Evolutionary conservation across 1,140 invertebrate genomes (phyloP).

Genomic region (Nephila pilipes): DNA sequence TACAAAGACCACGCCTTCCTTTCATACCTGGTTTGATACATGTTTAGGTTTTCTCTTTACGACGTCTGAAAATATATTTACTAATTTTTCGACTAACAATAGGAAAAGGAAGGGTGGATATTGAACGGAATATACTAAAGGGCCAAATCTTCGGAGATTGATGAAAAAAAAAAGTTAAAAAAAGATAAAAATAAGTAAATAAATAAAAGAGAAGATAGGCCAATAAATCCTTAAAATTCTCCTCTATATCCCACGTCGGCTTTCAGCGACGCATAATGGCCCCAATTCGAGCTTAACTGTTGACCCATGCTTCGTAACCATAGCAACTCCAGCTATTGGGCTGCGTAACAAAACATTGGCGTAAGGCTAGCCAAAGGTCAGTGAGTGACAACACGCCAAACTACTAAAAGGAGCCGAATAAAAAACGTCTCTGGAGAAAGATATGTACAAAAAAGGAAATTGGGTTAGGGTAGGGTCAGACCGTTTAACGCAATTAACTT

Average conservation of each 20-base stretch:
- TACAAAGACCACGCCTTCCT: constrained; percentile 27
- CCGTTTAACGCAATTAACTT: constrained; percentile 66
- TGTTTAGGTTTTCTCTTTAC: neutral
- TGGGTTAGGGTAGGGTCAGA: constrained; percentile 58
- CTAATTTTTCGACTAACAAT: neutral
- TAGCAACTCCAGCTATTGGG: constrained; percentile 52
- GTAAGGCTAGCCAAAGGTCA: constrained; percentile 73
- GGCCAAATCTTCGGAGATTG: constrained; percentile 25
- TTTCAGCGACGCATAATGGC: constrained; percentile 71
- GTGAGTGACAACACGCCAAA: constrained; percentile 56
- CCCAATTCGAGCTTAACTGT: constrained; percentile 76
- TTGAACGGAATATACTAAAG: neutral
- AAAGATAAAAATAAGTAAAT: neutral
- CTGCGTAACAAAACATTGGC: constrained; percentile 70
- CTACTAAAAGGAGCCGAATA: constrained; percentile 19
- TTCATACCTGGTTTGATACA: constrained; percentile 31
- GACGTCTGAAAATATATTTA: constrained; percentile 21
- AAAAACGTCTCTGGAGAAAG: neutral
- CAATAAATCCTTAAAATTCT: constrained; percentile 77
- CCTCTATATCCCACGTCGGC: constrained; percentile 41
- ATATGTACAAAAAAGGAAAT: constrained; percentile 26
- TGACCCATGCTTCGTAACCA: constrained; percentile 68
- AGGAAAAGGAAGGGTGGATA: neutral
- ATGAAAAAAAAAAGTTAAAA: neutral
- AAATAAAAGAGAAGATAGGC: constrained; percentile 37